These are phyloP conservation scores for Epinotia demarniana DNA, from an alignment of 2,888 invertebrate genomes.

Conservation along the genomic window DNA sequence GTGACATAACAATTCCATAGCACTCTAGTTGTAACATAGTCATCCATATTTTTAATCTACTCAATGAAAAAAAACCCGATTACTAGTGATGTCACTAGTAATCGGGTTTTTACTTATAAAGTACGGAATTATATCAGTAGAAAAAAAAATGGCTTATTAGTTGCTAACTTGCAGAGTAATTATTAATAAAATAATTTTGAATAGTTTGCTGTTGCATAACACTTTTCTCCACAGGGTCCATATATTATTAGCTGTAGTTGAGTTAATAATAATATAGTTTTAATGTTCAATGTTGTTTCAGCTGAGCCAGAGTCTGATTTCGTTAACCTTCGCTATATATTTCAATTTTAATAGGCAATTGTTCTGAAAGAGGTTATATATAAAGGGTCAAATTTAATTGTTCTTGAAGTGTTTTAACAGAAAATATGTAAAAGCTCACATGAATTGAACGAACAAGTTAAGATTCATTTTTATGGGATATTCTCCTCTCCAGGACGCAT, in stretches of 20 bases:
- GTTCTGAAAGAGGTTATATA: neutral
- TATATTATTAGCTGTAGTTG: neutral
- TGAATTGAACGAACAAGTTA: neutral
- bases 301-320: constrained; percentile 10
- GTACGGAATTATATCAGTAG: too few species aligned
- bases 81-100: too few species aligned
- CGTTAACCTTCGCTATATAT: constrained; percentile 19
- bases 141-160: too few species aligned
- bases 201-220: constrained; percentile 20
- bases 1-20: too few species aligned
- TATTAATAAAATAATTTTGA: neutral
- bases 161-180: too few species aligned
- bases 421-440: neutral
- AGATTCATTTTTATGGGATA: too few species aligned
- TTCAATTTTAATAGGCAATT: constrained; percentile 2
- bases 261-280: constrained; percentile 33
- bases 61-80: too few species aligned
- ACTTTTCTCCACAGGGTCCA: constrained; percentile 6
- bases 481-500: too few species aligned
- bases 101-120: too few species aligned
- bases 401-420: neutral
- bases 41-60: too few species aligned
- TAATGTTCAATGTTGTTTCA: constrained; percentile 30
- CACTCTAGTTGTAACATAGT: too few species aligned
- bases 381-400: neutral